Conservation (phyloP, 2,888 invertebrate species). For the Ornithoptera priamus region DNA sequence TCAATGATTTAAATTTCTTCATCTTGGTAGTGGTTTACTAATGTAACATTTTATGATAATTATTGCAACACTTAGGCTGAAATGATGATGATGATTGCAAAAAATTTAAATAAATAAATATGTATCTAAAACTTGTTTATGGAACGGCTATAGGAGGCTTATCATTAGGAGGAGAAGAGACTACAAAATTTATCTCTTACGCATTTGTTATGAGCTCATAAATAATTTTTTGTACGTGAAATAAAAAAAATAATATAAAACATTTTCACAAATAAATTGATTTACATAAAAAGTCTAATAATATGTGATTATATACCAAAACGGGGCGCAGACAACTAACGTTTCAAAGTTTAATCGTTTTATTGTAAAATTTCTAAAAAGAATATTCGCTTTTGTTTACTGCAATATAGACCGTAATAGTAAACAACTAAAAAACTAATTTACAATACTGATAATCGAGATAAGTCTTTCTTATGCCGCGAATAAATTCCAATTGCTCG, state of each 20-base stretch:
- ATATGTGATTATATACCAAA: conserved; percentile 24
- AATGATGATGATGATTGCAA: too few species aligned
- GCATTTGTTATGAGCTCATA: too few species aligned
- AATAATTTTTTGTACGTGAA: background rate
- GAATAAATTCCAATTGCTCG: conserved; percentile 51
- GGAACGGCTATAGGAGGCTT: too few species aligned
- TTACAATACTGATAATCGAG: conserved; percentile 32
- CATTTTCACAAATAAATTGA: conserved; percentile 9
- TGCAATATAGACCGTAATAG: conserved; percentile 14
- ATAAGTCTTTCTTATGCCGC: conserved; percentile 36
- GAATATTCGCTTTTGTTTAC: background rate
- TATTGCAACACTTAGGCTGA: too few species aligned
- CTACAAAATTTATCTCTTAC: too few species aligned
- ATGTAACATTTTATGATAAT: too few species aligned
- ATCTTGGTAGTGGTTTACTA: too few species aligned
- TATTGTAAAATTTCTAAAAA: conserved; percentile 13
- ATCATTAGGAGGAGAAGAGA: too few species aligned
- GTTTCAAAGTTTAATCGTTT: conserved; percentile 16
- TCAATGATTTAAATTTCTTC: too few species aligned
- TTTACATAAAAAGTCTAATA: conserved; percentile 28
- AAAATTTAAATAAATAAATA: too few species aligned
- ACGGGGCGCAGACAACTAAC: conserved; percentile 7
- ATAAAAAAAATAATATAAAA: background rate
- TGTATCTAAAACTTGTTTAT: too few species aligned
- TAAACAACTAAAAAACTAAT: conserved; percentile 30